Base-by-base conservation (phyloP, 2,888 invertebrate species). In the Temnothorax rugatulus region DNA sequence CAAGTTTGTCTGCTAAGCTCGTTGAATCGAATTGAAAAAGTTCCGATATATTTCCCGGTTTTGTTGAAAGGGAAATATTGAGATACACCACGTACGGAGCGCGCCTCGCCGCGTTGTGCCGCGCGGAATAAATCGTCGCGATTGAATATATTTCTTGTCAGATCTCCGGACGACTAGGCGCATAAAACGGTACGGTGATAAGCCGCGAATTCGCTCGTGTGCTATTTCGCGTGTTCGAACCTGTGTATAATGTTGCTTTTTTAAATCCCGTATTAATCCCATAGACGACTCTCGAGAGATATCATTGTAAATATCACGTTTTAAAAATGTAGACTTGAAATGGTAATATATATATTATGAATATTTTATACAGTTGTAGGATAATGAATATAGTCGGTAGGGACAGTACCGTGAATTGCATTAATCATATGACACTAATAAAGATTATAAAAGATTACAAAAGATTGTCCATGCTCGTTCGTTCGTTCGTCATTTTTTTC, bases 11-110 rank as follows among this genome's bases (percentile, higher is more conserved):
- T 59, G 59, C 75, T 81, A 81, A 81, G 79, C 79, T 81, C 75
- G 79, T 81, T 81, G 79, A 59, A 59, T 81, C 47, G 79, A 74
- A 81, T 81, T 81, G 79, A 81, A 81, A 81, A 81, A 81, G 79
- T 81, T 81, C 34, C 79, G 79, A 81, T 81, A 81, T 81, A 59
- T 81, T 81, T 74, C 47, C 47, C 73, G 47, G 29, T 74, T 57
- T 59, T 59, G 79, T 81, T 74, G 79, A 81, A 73, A 59, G 75
- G 59, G 29, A 81, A 81, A 81, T 81, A 81, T 81, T 74, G 79
- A 74, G 79, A 81, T 59, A 81, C 74, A 73, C 34, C 68, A 25
- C 41, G 54, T 69, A 44, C 29, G 44, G 29, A 57, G 41, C 15
- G 73, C 79, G 73, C 34, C 21, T 61, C 44, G 11, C 52, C 44